phyloP scores from a whole-genome alignment of 2,113 vertebrate genomes.

The Protobothrops flavoviridis region DNA sequence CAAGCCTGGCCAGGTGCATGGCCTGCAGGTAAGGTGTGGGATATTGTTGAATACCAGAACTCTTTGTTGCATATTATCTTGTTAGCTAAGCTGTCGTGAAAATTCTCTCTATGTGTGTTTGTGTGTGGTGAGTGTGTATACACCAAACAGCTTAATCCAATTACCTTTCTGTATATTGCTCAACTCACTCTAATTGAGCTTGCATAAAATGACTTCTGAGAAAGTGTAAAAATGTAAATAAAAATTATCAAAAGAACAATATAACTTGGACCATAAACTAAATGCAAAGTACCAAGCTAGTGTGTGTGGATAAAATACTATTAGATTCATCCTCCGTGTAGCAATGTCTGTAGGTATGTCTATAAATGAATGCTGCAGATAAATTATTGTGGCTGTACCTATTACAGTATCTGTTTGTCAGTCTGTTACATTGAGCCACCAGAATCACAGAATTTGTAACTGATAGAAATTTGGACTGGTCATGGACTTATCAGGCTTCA shows the following conservation, averaged over 20 bases:
- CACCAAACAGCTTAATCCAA: slow-evolving; percentile 71
- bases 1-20: slow-evolving; percentile 75
- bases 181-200: slow-evolving; percentile 55
- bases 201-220: background rate
- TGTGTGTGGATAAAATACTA: background rate
- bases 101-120: slow-evolving; percentile 46
- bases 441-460: background rate
- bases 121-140: background rate
- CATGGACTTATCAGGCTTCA: background rate
- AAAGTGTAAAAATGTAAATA: slow-evolving; percentile 20
- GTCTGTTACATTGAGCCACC: background rate
- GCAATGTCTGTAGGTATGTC: background rate
- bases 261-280: slow-evolving; percentile 1
- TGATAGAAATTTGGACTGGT: background rate
- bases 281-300: slow-evolving; percentile 16
- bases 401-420: background rate
- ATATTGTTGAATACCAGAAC: slow-evolving; percentile 59
- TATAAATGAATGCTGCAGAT: background rate
- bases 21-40: slow-evolving; percentile 73
- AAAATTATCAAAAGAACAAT: slow-evolving; percentile 14
- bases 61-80: slow-evolving; percentile 65
- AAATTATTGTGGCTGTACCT: background rate
- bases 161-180: slow-evolving; percentile 74
- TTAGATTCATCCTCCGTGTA: background rate
- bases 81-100: slow-evolving; percentile 70